Evolutionary conservation across 2,888 invertebrate genomes (phyloP), one percentile per base, ranked within the genome.

Genomic region (Quadroppia sp.): DNA sequence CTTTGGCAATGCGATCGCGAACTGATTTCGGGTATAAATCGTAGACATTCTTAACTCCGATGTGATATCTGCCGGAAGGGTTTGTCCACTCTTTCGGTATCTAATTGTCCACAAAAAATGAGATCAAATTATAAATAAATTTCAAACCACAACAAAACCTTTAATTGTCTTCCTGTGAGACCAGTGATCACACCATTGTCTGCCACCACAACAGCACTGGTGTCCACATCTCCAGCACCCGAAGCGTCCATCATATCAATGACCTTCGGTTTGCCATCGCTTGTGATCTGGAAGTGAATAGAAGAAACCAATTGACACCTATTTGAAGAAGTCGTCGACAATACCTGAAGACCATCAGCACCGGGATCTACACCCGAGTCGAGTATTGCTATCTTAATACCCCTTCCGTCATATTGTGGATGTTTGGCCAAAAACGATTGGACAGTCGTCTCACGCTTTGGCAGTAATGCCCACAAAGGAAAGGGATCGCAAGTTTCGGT

Each of bases 291-390:
- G 4, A 50, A 7, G 6, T 96, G 82, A 75, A 50, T 20, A 50
- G 4, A 36, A 50, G 7, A 50, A 50, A 50, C 15, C 17, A 50
- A 50, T 50, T 50, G 20, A 7, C 15, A 20, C n/a, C n/a, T 56
- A 11, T 53, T 0, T 42, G 30, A 32, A 76, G 4, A n/a, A 15
- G n/a, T 17, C 17, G 97, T n/a, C 17, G 20, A n/a, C 6, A 50
- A 50, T 50, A 36, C 36, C 89, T 92, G 89, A 79, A 99, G 87
- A 76, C 98, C 98, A 77, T 90, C 88, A 11, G 95, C 95, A 67
- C 92, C 93, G 30, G 98, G 97, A 86, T 99, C 98, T 73, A 99
- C 92, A 11, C 98, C 98, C 2, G 97, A 96, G 85, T 99, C 99
- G 79, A 98, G 89, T 82, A 99, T 91, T 59, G 96, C 98, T 82